phyloP scores from a whole-genome alignment of 2,797 vertebrate species.

The Sphaeramia orbicularis region DNA sequence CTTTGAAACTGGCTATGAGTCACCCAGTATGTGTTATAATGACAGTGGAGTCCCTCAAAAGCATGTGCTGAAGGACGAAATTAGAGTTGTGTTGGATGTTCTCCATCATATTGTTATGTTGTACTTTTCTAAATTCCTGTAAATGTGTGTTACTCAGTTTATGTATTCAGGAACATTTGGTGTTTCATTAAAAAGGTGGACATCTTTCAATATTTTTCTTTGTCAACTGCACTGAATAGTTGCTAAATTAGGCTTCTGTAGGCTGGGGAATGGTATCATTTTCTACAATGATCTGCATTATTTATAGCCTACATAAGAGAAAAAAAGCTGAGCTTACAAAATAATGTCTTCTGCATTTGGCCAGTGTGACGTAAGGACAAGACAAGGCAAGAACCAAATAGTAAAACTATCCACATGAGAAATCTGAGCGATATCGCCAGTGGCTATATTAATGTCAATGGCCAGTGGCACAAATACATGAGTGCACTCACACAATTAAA shows the following conservation, averaged over 20 bases:
- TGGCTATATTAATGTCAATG: constrained; percentile 43
- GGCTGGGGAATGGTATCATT: not conserved
- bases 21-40: too few relatives aligned
- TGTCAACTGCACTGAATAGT: not conserved
- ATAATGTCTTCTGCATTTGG: constrained; percentile 1
- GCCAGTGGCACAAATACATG: constrained; percentile 31
- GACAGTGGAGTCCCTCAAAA: too few relatives aligned
- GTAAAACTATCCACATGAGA: not conserved
- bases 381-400: constrained; percentile 16
- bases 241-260: not conserved
- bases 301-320: constrained; percentile 14
- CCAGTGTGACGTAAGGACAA: not conserved
- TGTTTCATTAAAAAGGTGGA: too few relatives aligned
- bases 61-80: too few relatives aligned
- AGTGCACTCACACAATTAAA: constrained; percentile 39
- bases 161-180: too few relatives aligned
- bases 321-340: constrained; percentile 6
- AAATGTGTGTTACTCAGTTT: not conserved
- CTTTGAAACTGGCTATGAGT: too few relatives aligned
- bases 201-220: not conserved
- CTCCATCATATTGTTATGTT: not conserved
- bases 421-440: constrained; percentile 8
- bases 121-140: not conserved
- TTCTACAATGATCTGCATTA: constrained; percentile 12
- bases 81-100: too few relatives aligned